Conservation (phyloP, 2,113 vertebrate genomes). For the Psilopsiagon aurifrons region DNA sequence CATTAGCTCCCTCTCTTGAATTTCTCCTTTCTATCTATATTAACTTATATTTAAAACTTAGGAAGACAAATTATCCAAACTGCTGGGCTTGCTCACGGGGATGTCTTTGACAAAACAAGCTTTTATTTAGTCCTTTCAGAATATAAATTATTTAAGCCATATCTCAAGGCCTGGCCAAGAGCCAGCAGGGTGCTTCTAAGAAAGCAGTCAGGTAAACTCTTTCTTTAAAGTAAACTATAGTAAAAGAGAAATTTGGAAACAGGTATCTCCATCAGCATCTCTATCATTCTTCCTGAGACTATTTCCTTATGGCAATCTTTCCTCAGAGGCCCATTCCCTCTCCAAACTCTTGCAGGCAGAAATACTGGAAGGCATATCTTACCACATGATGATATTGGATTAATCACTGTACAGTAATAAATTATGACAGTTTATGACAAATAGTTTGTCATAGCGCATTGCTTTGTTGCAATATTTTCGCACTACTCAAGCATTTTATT, state of each 20-base stretch:
- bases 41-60: not conserved
- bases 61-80: not conserved
- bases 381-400: accelerated
- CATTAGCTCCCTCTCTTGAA: not conserved
- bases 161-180: not conserved
- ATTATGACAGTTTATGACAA: not conserved
- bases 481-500: not conserved
- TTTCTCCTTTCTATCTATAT: not conserved
- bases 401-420: not conserved
- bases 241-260: not conserved
- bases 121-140: not conserved
- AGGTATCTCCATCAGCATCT: not conserved
- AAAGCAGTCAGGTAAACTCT: not conserved
- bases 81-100: not conserved
- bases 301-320: not conserved
- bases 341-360: not conserved
- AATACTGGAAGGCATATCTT: not conserved
- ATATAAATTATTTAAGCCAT: not conserved
- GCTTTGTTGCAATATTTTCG: not conserved
- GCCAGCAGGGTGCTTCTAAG: not conserved
- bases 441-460: not conserved
- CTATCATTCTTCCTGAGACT: not conserved
- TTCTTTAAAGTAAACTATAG: not conserved
- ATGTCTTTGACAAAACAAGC: constrained; percentile 5
- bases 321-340: not conserved